Conservation (phyloP, 1,140 invertebrate species). For the Brachionus rubens region DNA sequence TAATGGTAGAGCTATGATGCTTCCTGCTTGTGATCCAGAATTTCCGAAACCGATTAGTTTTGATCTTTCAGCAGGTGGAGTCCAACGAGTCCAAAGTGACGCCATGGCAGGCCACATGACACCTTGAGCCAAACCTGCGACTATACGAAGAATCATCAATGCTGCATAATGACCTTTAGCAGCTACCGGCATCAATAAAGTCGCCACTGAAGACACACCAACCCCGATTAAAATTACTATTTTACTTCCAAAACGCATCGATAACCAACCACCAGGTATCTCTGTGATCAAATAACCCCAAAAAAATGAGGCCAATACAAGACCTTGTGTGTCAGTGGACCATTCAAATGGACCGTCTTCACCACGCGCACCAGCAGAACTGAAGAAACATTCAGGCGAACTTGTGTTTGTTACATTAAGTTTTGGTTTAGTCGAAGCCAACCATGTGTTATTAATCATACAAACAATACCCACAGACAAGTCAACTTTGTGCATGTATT, state of each 20-base stretch:
- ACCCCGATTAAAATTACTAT: constrained; percentile 50
- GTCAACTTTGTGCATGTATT: constrained; percentile 79
- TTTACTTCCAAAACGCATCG: constrained; percentile 58
- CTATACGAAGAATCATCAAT: constrained; percentile 26
- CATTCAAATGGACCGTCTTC: constrained; percentile 55
- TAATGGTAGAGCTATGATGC: constrained; percentile 33
- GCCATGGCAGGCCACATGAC: constrained; percentile 52
- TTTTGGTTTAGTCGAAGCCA: background rate
- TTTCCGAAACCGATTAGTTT: constrained; percentile 52
- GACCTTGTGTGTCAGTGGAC: constrained; percentile 56
- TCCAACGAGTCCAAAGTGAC: constrained; percentile 54
- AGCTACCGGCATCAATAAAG: constrained; percentile 7
- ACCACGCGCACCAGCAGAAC: background rate
- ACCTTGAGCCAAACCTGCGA: constrained; percentile 47
- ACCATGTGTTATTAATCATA: constrained; percentile 66
- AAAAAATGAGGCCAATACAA: constrained; percentile 59
- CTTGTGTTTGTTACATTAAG: background rate
- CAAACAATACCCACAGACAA: constrained; percentile 82
- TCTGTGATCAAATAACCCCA: constrained; percentile 60
- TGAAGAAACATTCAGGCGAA: background rate
- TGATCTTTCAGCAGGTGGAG: constrained; percentile 53
- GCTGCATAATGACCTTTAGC: constrained; percentile 29
- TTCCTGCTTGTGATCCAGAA: constrained; percentile 50
- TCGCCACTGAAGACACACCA: background rate
- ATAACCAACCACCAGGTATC: constrained; percentile 59